These are phyloP conservation scores for Nibea albiflora DNA, from an alignment of 2,113 vertebrate genomes.

Conservation along the genomic window DNA sequence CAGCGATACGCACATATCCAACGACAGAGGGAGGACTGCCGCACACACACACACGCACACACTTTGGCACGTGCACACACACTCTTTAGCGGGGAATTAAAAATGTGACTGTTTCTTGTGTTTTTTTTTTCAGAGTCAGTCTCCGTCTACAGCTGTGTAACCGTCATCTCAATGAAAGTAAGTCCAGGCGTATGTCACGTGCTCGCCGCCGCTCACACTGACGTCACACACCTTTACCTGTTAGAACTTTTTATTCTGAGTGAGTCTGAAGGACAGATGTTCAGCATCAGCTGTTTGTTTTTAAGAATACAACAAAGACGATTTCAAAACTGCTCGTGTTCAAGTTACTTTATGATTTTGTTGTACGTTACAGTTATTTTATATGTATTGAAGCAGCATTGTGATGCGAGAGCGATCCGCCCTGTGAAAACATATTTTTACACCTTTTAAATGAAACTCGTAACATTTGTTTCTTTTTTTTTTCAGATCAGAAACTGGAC, in stretches of 20 bases:
- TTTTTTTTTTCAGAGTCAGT: conserved; percentile 65
- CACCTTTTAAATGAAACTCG: too few species aligned
- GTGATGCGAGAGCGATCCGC: too few species aligned
- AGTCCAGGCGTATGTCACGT: conserved; percentile 41
- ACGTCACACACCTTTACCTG: background rate
- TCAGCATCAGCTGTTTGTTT: too few species aligned
- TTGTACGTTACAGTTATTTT: too few species aligned
- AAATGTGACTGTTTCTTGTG: conserved; percentile 53
- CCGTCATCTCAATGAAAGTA: conserved; percentile 53
- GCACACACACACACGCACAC: conserved; percentile 1
- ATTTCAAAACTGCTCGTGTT: too few species aligned
- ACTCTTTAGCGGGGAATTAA: conserved; percentile 26
- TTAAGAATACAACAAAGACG: too few species aligned
- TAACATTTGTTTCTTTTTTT: background rate
- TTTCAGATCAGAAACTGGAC: conserved; percentile 52
- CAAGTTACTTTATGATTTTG: too few species aligned
- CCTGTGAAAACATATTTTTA: too few species aligned
- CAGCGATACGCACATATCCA: conserved; percentile 61
- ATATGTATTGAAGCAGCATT: too few species aligned
- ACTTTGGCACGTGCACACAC: background rate
- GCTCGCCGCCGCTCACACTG: background rate
- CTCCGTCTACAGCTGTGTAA: conserved; percentile 79
- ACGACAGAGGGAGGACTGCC: conserved; percentile 65
- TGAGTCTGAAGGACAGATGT: too few species aligned
- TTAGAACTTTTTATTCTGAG: too few species aligned